Evolutionary conservation across 1,140 invertebrate genomes (phyloP).

Genomic region (Papilio helenus): DNA sequence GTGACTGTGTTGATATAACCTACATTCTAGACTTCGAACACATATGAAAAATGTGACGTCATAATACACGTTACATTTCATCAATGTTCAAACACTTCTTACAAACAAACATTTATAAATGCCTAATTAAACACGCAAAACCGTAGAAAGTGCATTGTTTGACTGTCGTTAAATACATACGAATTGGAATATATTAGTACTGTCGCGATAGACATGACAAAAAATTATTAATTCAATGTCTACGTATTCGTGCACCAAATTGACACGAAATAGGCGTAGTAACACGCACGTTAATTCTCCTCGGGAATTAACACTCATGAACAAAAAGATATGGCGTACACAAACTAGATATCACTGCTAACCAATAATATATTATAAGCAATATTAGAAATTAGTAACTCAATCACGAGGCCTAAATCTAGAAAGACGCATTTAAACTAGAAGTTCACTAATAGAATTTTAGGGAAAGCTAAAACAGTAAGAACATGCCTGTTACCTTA

Average conservation of each 20-base stretch:
- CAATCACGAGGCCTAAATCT: too few relatives aligned
- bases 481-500: too few relatives aligned
- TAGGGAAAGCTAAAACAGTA: not conserved
- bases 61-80: not conserved
- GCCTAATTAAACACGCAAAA: not conserved
- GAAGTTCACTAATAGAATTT: not conserved
- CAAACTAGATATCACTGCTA: too few relatives aligned
- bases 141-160: constrained; percentile 27
- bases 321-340: not conserved
- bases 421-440: too few relatives aligned
- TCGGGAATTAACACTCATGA: not conserved
- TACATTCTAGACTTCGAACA: not conserved
- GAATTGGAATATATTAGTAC: not conserved
- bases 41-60: too few relatives aligned
- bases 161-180: constrained; percentile 2
- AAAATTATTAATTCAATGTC: constrained; percentile 23
- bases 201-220: constrained; percentile 13
- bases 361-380: too few relatives aligned
- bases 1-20: not conserved
- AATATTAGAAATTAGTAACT: too few relatives aligned
- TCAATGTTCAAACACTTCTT: constrained; percentile 11
- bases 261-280: constrained; percentile 15
- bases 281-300: constrained; percentile 8
- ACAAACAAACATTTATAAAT: not conserved
- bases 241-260: constrained; percentile 22